These are phyloP conservation scores for Spisula solida DNA, from an alignment of 2,888 invertebrate genomes.

Conservation along the genomic window DNA sequence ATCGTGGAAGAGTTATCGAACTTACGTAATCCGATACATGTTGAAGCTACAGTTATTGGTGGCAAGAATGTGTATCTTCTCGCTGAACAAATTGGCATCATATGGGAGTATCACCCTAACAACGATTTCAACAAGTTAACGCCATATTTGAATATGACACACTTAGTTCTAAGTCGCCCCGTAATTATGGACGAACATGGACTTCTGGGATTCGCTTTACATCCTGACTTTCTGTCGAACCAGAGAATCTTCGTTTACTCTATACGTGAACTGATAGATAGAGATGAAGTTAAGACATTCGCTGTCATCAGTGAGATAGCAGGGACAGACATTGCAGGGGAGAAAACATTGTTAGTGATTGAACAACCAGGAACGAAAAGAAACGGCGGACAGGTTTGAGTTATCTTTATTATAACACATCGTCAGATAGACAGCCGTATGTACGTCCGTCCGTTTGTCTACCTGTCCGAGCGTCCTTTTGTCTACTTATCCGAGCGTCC, in stretches of 20 bases:
- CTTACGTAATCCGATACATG: slow-evolving; percentile 69
- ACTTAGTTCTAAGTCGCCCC: slow-evolving; percentile 56
- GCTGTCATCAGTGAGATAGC: slow-evolving; percentile 62
- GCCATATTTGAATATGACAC: slow-evolving; percentile 69
- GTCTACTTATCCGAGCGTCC: too few species aligned
- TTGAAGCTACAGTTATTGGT: slow-evolving; percentile 52
- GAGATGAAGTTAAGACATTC: slow-evolving; percentile 18
- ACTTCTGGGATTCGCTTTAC: slow-evolving; percentile 81
- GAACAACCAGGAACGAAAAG: slow-evolving; percentile 78
- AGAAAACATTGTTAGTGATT: slow-evolving; percentile 79
- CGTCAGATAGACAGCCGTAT: too few species aligned
- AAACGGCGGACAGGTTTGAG: slow-evolving; percentile 85
- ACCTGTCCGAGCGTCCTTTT: too few species aligned
- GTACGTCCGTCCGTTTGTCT: too few species aligned
- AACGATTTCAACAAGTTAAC: slow-evolving; percentile 16
- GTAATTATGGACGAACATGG: slow-evolving; percentile 78
- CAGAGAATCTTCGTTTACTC: slow-evolving; percentile 80
- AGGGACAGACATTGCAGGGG: slow-evolving; percentile 66
- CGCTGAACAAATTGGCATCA: slow-evolving; percentile 73
- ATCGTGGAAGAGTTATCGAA: slow-evolving; percentile 58
- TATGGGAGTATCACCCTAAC: slow-evolving; percentile 49
- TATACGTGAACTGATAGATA: slow-evolving; percentile 63
- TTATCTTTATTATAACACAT: background rate
- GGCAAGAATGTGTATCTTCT: slow-evolving; percentile 62
- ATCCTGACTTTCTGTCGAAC: slow-evolving; percentile 79